Evolutionary conservation across 2,888 invertebrate species (phyloP), one percentile per base, ranked within the genome.

Genomic region (Marronus borbonicus): DNA sequence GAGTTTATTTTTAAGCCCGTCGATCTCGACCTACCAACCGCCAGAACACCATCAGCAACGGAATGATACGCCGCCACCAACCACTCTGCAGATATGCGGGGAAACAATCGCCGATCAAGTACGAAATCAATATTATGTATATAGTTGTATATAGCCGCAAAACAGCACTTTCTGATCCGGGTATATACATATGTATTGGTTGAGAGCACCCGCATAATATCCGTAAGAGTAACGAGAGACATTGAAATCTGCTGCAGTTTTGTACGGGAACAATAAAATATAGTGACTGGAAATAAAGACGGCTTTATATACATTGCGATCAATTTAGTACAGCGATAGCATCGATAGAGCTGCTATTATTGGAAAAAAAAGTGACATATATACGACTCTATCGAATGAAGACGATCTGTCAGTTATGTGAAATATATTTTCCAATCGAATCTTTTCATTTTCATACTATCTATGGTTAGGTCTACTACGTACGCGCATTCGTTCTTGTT

Each of bases 171-270:
- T 65, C 65, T 65, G 65, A 65, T 65, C 17, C 65, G 65, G 12
- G 36, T 44, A 17, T 65, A 39, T 84, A 85, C 81, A 83, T 85
- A 85, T 85, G 86, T 86, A 85, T 86, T 85, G 85, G 84, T 85
- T 83, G 82, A 80, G 83, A 85, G 86, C 85, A 85, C 86, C 83
- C 12, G 12, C 12, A 44, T 44, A 84, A 83, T 31, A 65, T 76
- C 49, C 31, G 64, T 65, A 76, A 31, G 50, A 52, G 65, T n/a
- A 76, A 64, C 65, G 65, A 76, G 50, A 50, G 17, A 52, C 28
- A 65, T 49, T 39, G 65, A 17, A 3, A 65, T 39, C 44, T 44
- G 44, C 17, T 39, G 36, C 39, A 65, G 31, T 3, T 65, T 17
- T 65, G 17, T 65, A 39, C 39, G n/a, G 8, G 17, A 55, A 20